phyloP scores from a whole-genome alignment of 2,888 invertebrate genomes.

The Alcis repandata region DNA sequence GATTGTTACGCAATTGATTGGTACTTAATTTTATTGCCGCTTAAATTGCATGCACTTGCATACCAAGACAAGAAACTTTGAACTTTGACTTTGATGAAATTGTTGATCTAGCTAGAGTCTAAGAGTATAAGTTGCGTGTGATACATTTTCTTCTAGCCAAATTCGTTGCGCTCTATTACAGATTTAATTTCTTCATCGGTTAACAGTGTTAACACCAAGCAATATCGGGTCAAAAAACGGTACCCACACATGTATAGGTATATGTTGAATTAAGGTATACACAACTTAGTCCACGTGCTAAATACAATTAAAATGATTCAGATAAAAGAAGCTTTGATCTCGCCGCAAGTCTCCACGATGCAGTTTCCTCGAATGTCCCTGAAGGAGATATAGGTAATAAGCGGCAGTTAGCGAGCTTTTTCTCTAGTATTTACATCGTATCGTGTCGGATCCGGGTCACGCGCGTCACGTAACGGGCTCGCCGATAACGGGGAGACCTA shows the following conservation, averaged over 20 bases:
- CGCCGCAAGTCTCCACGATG: slow-evolving; percentile 1
- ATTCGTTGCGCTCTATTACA: no score
- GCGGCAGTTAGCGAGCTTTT: slow-evolving; percentile 59
- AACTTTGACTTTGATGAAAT: not conserved
- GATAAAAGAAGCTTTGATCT: slow-evolving; percentile 5
- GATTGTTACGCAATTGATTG: slow-evolving; percentile 20
- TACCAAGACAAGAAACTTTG: not conserved
- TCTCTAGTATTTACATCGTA: slow-evolving; percentile 63
- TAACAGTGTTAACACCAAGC: no score
- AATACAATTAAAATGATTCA: not conserved
- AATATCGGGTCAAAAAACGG: no score
- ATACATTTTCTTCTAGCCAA: not conserved
- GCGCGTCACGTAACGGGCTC: slow-evolving; percentile 83
- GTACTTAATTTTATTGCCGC: slow-evolving; percentile 24
- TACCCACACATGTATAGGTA: no score
- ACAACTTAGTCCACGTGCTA: not conserved
- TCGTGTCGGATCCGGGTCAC: slow-evolving; percentile 79
- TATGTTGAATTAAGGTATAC: no score
- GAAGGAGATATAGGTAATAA: slow-evolving; percentile 47
- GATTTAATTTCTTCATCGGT: no score
- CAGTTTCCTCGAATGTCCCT: slow-evolving; percentile 31
- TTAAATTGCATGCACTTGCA: not conserved
- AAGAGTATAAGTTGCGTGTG: not conserved
- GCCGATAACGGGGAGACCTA: slow-evolving; percentile 79
- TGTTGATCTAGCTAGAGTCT: not conserved